These are phyloP conservation scores for Imbricaverruca yamaguchii DNA, from an alignment of 2,888 invertebrate species.

Conservation along the genomic window DNA sequence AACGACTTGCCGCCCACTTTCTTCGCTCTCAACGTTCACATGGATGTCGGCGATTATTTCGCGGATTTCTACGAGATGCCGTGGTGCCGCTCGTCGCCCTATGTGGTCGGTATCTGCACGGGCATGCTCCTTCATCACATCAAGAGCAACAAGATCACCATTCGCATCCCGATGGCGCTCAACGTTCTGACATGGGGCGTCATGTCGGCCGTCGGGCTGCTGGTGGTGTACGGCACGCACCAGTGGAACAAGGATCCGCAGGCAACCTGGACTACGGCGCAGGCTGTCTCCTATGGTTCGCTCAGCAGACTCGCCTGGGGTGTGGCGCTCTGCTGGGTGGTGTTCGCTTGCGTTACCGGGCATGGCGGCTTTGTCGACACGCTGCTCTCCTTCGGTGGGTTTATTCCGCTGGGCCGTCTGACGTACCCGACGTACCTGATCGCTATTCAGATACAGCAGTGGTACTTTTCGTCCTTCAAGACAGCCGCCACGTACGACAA, in stretches of 20 bases:
- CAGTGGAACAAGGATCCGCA: slow-evolving; percentile 45
- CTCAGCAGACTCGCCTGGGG: slow-evolving; percentile 62
- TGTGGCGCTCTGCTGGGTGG: slow-evolving; percentile 61
- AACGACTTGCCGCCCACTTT: slow-evolving; percentile 24
- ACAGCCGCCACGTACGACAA: background rate
- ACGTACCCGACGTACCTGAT: slow-evolving; percentile 22
- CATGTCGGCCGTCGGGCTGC: slow-evolving; percentile 55
- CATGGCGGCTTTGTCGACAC: slow-evolving; percentile 48
- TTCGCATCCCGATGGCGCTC: slow-evolving; percentile 7
- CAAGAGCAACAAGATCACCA: slow-evolving; percentile 12
- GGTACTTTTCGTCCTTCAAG: background rate
- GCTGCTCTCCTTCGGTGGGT: background rate
- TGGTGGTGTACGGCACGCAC: slow-evolving; percentile 69
- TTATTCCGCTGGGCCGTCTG: slow-evolving; percentile 24
- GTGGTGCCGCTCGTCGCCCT: slow-evolving; percentile 26
- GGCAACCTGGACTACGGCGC: slow-evolving; percentile 40
- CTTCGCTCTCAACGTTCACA: background rate
- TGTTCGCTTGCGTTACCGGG: slow-evolving; percentile 62
- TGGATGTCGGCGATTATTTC: background rate
- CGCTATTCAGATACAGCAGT: background rate
- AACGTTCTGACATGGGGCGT: slow-evolving; percentile 54
- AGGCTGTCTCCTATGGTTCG: slow-evolving; percentile 57
- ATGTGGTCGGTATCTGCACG: slow-evolving; percentile 23
- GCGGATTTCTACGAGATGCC: slow-evolving; percentile 23
- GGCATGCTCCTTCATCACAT: slow-evolving; percentile 23